These are phyloP conservation scores for Zygaena filipendulae DNA, from an alignment of 2,888 invertebrate species.

Conservation along the genomic window DNA sequence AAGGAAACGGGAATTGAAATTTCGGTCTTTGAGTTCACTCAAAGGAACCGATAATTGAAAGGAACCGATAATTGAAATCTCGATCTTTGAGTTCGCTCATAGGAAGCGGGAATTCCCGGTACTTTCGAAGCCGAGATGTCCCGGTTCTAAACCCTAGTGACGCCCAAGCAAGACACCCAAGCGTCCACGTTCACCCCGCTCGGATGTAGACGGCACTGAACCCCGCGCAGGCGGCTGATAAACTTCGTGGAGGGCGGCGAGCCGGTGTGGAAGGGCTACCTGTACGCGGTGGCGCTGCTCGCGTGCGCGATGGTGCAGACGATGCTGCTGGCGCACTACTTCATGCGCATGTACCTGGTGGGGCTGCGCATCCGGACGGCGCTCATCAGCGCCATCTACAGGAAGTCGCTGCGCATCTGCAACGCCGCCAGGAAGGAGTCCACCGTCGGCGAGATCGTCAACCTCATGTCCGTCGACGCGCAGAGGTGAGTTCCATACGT, in stretches of 20 bases:
- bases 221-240: constrained; percentile 80
- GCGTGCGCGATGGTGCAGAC: constrained; percentile 83
- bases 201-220: no score
- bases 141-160: not conserved
- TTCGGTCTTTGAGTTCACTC: no score
- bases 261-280: constrained; percentile 86
- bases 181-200: no score
- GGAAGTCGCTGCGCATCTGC: constrained; percentile 85
- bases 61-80: no score
- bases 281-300: constrained; percentile 82
- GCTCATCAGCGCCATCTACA: constrained; percentile 89
- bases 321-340: constrained; percentile 88
- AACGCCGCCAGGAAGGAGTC: constrained; percentile 83
- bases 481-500: constrained; percentile 64
- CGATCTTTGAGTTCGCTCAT: no score
- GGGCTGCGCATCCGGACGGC: constrained; percentile 92
- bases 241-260: constrained; percentile 72
- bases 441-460: constrained; percentile 92
- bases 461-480: constrained; percentile 92
- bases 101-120: not conserved
- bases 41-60: no score
- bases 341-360: constrained; percentile 89
- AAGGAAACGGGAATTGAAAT: no score
- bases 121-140: not conserved
- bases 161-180: not conserved